phyloP scores from a whole-genome alignment of 1,140 invertebrate species.

The Carcinoscorpius rotundicauda region DNA sequence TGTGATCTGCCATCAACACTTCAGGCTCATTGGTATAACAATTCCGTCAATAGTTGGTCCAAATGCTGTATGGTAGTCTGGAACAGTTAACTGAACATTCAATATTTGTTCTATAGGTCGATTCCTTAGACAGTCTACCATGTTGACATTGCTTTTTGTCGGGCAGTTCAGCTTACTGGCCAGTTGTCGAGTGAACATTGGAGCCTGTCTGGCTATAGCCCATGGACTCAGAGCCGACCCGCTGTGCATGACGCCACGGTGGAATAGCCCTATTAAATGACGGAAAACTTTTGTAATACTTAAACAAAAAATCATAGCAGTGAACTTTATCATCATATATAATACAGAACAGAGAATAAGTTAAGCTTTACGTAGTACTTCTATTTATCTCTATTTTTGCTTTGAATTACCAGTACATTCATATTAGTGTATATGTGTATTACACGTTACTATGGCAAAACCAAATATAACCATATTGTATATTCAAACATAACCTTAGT shows the following conservation, averaged over 20 bases:
- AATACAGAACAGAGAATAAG: no score
- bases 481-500: no score
- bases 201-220: conserved; percentile 77
- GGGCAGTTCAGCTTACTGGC: conserved; percentile 74
- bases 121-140: conserved; percentile 72
- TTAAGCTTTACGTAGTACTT: no score
- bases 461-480: no score
- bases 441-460: no score
- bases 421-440: no score
- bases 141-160: conserved; percentile 34
- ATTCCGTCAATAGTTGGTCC: conserved; percentile 85
- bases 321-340: no score
- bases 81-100: conserved; percentile 57
- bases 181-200: conserved; percentile 70
- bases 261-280: conserved; percentile 62
- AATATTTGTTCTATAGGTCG: conserved; percentile 63
- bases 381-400: no score
- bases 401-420: no score
- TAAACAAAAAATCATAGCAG: no score
- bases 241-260: conserved; percentile 85
- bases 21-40: conserved; percentile 62
- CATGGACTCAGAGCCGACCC: conserved; percentile 87
- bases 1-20: conserved; percentile 13
- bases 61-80: conserved; percentile 74
- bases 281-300: no score